Conservation (phyloP, 2,888 invertebrate genomes). For the Malthinus seriepunctatus region DNA sequence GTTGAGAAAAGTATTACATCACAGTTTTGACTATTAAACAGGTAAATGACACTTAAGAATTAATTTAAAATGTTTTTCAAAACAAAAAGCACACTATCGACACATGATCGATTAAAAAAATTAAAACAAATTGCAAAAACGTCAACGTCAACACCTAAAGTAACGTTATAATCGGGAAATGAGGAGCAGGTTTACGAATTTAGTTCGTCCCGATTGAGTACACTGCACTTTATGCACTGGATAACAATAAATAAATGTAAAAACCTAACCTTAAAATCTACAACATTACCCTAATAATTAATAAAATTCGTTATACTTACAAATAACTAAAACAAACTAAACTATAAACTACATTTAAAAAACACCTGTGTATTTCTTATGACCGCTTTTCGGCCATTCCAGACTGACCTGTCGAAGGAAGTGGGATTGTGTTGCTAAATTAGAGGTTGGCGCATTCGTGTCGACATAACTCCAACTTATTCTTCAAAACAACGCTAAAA, state of each 20-base stretch:
- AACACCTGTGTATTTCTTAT: conserved; percentile 56
- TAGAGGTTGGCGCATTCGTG: conserved; percentile 33
- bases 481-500: neutral
- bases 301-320: conserved; percentile 30
- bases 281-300: neutral
- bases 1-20: conserved; percentile 45
- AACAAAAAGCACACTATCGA: neutral
- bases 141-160: conserved; percentile 43
- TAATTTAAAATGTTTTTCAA: conserved; percentile 18
- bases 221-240: conserved; percentile 53
- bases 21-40: conserved; percentile 34
- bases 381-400: conserved; percentile 58
- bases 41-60: conserved; percentile 30
- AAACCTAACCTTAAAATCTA: conserved; percentile 17
- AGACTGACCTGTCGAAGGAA: conserved; percentile 55
- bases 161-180: conserved; percentile 51
- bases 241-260: conserved; percentile 48
- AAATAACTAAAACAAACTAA: conserved; percentile 35
- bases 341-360: conserved; percentile 51
- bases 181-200: conserved; percentile 41
- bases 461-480: neutral
- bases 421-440: conserved; percentile 48
- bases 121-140: conserved; percentile 9
- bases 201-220: conserved; percentile 41
- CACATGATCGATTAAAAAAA: neutral